A percentile compares a stretch with the other conserved stretches of the same genome.
These are phyloP conservation scores for Grammomys dolichurus DNA, from an alignment of 2,113 vertebrate species.

Conservation along the genomic window DNA sequence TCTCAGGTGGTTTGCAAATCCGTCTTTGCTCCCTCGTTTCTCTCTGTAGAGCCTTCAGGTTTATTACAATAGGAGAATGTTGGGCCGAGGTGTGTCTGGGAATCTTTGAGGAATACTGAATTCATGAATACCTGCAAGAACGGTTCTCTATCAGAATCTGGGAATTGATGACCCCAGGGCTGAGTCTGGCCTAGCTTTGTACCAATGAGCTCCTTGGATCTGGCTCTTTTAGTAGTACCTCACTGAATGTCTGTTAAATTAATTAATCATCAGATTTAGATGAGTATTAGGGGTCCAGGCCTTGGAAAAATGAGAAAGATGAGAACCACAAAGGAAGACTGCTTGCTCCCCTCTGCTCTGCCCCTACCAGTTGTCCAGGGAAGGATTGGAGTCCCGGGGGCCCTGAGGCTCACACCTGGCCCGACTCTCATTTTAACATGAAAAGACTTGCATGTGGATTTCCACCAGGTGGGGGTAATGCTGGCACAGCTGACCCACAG, in stretches of 20 bases:
- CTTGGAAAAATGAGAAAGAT: background rate
- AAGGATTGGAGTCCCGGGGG: background rate
- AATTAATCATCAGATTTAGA: background rate
- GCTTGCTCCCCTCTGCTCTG: background rate
- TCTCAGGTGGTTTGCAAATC: background rate
- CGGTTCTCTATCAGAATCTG: background rate
- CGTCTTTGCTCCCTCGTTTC: background rate
- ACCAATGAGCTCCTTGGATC: background rate
- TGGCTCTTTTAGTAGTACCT: background rate
- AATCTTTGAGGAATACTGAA: constrained; percentile 11
- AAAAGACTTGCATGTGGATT: background rate
- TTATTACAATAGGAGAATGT: background rate
- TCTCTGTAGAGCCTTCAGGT: background rate
- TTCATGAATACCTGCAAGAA: background rate
- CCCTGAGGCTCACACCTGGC: background rate
- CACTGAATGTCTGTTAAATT: background rate
- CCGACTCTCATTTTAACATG: constrained; percentile 14
- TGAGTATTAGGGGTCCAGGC: background rate
- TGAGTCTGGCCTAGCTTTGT: background rate
- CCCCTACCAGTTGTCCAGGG: background rate
- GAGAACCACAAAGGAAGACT: background rate
- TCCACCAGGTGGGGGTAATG: background rate
- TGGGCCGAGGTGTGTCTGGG: background rate
- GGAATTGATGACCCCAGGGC: background rate
- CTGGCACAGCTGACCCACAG: background rate